Conservation (phyloP, 2,797 vertebrate species). For the Tokudaia muenninki region DNA sequence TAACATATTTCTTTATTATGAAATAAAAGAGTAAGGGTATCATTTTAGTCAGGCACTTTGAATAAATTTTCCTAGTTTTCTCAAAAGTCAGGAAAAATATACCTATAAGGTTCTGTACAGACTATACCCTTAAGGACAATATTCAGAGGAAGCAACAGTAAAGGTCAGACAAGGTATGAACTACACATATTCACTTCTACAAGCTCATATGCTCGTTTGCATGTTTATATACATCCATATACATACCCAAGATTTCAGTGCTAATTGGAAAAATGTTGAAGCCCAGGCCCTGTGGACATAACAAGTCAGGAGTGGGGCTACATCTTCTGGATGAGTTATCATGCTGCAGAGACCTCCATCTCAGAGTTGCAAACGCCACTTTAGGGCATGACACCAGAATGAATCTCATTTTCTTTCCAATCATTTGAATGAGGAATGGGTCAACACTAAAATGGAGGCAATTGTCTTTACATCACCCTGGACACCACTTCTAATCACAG, state of each 20-base stretch:
- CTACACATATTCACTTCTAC: background rate
- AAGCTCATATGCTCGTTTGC: background rate
- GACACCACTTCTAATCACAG: conserved; percentile 62
- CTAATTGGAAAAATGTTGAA: background rate
- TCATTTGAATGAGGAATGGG: conserved; percentile 58
- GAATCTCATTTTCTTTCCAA: conserved; percentile 12
- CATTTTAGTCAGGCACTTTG: background rate
- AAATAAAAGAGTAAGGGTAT: background rate
- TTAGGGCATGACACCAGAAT: background rate
- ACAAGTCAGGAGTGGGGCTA: fast-evolving
- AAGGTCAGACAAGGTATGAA: background rate
- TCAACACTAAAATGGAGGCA: conserved; percentile 38
- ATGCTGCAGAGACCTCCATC: background rate
- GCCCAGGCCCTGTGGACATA: background rate
- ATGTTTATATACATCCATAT: background rate
- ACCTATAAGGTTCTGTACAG: background rate
- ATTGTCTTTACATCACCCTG: conserved; percentile 61
- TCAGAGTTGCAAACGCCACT: background rate
- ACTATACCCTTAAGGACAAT: background rate
- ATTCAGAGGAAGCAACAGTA: background rate
- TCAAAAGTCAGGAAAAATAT: background rate
- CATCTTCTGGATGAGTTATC: background rate
- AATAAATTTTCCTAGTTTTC: background rate
- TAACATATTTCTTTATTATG: background rate
- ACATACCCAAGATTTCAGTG: background rate